phyloP scores from a whole-genome alignment of 2,888 invertebrate genomes.

The Choreutis nemorana region DNA sequence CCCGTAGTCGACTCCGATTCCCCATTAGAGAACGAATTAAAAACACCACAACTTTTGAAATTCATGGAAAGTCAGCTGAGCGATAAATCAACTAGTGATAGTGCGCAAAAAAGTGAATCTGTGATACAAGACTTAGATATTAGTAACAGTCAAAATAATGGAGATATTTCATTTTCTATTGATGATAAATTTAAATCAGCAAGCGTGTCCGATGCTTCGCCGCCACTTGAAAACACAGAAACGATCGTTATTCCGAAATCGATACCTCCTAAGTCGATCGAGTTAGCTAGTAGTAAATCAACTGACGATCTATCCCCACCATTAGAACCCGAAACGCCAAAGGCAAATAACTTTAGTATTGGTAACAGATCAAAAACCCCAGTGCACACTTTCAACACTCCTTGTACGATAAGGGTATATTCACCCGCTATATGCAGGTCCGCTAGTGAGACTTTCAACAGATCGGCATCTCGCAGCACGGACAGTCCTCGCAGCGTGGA shows the following conservation, averaged over 20 bases:
- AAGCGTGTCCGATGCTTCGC: constrained; percentile 40
- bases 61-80: constrained; percentile 22
- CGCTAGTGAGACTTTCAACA: constrained; percentile 45
- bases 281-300: constrained; percentile 11
- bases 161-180: constrained; percentile 2
- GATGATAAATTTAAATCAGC: constrained; percentile 24
- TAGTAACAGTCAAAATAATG: constrained; percentile 8
- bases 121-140: constrained; percentile 9
- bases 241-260: constrained; percentile 12
- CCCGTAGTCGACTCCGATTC: too few species aligned
- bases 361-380: constrained; percentile 13
- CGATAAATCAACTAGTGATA: constrained; percentile 17
- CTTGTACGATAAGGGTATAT: constrained; percentile 34
- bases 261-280: constrained; percentile 2
- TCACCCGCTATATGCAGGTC: constrained; percentile 55
- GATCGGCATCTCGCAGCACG: constrained; percentile 25
- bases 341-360: constrained; percentile 13
- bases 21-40: constrained; percentile 17
- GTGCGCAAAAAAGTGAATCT: constrained; percentile 8
- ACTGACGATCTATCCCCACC: constrained; percentile 37
- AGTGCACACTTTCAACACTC: constrained; percentile 18
- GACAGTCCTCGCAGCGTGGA: constrained; percentile 33
- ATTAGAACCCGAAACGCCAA: constrained; percentile 28
- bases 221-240: constrained; percentile 26
- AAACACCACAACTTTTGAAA: constrained; percentile 19